Evolutionary conservation across 1,140 invertebrate genomes (phyloP).

Genomic region (Calosoma granatense): DNA sequence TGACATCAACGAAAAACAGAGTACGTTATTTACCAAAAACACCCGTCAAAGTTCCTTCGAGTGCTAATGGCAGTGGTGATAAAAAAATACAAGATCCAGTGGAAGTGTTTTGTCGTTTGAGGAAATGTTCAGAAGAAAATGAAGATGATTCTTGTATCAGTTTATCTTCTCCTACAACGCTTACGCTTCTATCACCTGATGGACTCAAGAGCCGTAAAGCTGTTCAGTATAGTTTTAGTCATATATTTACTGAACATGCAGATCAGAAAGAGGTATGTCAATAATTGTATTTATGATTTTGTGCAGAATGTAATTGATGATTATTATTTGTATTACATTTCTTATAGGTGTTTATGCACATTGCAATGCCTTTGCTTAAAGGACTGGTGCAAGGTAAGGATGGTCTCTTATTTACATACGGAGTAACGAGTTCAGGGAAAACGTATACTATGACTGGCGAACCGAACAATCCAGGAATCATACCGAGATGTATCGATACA

Average conservation of each 20-base stretch:
- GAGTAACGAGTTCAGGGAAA: constrained; percentile 93
- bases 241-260: constrained; percentile 70
- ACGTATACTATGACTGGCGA: constrained; percentile 90
- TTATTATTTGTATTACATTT: too few species aligned
- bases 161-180: constrained; percentile 55
- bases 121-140: constrained; percentile 59
- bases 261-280: constrained; percentile 78
- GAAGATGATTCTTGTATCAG: constrained; percentile 60
- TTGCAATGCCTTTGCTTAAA: constrained; percentile 80
- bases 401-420: constrained; percentile 89
- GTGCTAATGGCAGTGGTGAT: not conserved
- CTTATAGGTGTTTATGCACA: constrained; percentile 70
- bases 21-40: too few species aligned
- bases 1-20: too few species aligned
- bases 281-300: too few species aligned
- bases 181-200: constrained; percentile 57
- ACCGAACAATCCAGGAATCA: constrained; percentile 67
- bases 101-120: constrained; percentile 74
- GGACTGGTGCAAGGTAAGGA: constrained; percentile 73
- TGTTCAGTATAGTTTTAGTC: constrained; percentile 66
- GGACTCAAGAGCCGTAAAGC: constrained; percentile 52
- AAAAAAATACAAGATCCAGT: constrained; percentile 52
- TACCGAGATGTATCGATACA: constrained; percentile 82
- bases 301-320: not conserved
- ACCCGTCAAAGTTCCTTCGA: too few species aligned